Evolutionary conservation across 2,888 invertebrate species (phyloP), one percentile per base, ranked within the genome.

Genomic region (Melipona bicolor): DNA sequence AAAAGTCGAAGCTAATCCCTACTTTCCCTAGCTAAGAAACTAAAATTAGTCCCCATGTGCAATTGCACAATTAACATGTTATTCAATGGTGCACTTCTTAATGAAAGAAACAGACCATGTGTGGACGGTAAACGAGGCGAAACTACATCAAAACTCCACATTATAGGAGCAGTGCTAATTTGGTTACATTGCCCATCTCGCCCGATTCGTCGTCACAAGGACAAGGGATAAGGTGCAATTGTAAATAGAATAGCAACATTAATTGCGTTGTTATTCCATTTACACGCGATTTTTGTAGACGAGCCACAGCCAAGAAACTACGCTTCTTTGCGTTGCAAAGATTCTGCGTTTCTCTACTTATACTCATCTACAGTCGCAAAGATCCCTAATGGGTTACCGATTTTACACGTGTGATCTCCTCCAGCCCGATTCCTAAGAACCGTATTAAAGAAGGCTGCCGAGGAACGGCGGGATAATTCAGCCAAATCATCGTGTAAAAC

Each of bases 371-470:
- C 69, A 74, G 21, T 65, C 76, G 84, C 84, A 54, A 69, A 85
- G 77, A 24, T 67, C 76, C 85, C 69, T 85, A 6, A 43, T 72
- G 54, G 77, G 76, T 19, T 76, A 80, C 85, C 75, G 15, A 49
- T 69, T 74, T 85, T 69, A 59, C 65, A 43, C 64, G 81, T 76
- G 24, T 24, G 72, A 75, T 43, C 75, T 69, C 75, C 84, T 17
- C 72, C n/a, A 64, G 79, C 80, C 79, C 84, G 59, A 79, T 27
- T 62, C n/a, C 6, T 0, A 4, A 11, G 62, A 36, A 65, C 61
- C 52, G 83, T 77, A 85, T 85, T 80, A 50, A 49, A 59, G 24
- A 59, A 61, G 71, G 77, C 80, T 0, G 32, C 15, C n/a, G n/a
- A 65, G 84, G 43, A 75, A 50, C 32, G 4, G 17, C 64, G 49